Base-by-base conservation (phyloP, 2,888 invertebrate genomes). In the Dastarcus helophoroides region DNA sequence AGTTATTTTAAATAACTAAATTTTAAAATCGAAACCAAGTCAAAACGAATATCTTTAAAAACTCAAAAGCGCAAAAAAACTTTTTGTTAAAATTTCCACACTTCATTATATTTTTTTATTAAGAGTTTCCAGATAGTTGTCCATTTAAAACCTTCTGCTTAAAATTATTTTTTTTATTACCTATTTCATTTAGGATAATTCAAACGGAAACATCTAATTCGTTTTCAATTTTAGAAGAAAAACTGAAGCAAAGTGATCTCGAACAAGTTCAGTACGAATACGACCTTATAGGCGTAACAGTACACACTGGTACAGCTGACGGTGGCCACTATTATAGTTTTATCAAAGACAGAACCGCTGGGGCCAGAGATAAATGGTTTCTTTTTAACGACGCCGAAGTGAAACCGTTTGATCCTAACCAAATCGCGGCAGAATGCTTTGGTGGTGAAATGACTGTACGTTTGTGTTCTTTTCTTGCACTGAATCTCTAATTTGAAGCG, bases 231-330 rank as follows among this genome's bases (percentile, higher is more conserved):
- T 7, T 22, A 33, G 33, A 33, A 22, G 33, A 33, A 3, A 76
- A 76, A 41, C 62, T 65, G 32, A 73, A 71, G 50, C 58, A 69
- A 37, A 56, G 58, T 26, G 65, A 65, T n/a, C 51, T 62, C 48
- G 44, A 65, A 39, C 65, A 66, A 21, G 82, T 82, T 45, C 78
- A 79, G 54, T 79, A 79, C 50, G 82, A 81, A 68, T 83, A 69
- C 63, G 73, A 65, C 42, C 41, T 54, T 8, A 59, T 56, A 26
- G 94, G 94, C 7, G 91, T 94, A 7, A 94, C 94, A 0, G 94
- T 94, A 0, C 94, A 94, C 64, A 94, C 94, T 9, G 94, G 94
- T n/a, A 94, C 91, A 0, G 94, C 94, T 2, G 94, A 94, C 59
- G 93, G 93, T 31, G 94, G 94, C 0, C 94, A 94, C 62, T 94